Evolutionary conservation across 2,888 invertebrate species (phyloP), one percentile per base, ranked within the genome.

Genomic region (Tachina fera): DNA sequence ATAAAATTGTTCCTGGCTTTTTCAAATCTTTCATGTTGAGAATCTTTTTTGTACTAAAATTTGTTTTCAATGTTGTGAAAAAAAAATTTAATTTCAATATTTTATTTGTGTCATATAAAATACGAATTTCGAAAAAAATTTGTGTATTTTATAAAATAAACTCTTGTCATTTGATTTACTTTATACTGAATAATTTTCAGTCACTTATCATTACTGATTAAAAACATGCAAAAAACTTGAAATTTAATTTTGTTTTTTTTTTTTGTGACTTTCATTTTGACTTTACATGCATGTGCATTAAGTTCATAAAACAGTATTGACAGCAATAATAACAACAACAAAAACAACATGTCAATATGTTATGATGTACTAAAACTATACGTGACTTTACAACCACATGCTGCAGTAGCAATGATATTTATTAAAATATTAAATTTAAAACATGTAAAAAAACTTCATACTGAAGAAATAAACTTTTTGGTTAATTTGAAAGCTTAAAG

Each of bases 311-410:
- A 67, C 81, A 56, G 22, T 45, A 74, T 49, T 53, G 13, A n/a
- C 75, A 81, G 41, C 43, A 61, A 61, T 9, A 14, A 39, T 16
- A 39, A 41, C 22, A 56, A 13, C 53, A 63, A 14, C 19, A 72
- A 47, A 22, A 56, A 61, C 14, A 49, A 70, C 41, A 41, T 56
- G 60, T 47, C 39, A 65, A 71, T 22, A 60, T 39, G 56, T 45
- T 72, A 56, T 31, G 16, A 49, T 22, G 41, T 68, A 39, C 49
- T 49, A 74, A 63, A 49, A 56, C 41, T 16, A 13, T 72, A 77
- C 76, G 84, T 84, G 84, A 84, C 81, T 77, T 67, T 81, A 76
- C 81, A 77, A 81, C 76, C 80, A 47, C 84, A 84, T 43, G 31
- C 31, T 31, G 39, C 56, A 58, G 49, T 74, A 75, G 56, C 61